phyloP scores from a whole-genome alignment of 2,888 invertebrate genomes.

The Norana najaformis region DNA sequence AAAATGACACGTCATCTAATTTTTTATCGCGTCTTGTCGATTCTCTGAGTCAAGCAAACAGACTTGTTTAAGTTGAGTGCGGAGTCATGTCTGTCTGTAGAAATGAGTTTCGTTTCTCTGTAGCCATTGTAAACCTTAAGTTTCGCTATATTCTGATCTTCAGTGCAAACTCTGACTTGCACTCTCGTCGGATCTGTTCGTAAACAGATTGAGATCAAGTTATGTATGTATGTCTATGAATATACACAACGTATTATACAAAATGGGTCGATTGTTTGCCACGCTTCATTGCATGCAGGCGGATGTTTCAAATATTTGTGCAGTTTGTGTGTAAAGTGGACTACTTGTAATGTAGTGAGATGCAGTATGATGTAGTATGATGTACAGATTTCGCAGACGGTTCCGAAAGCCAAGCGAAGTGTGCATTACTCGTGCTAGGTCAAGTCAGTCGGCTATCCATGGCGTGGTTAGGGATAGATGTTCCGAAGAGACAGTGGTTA shows the following conservation, averaged over 20 bases:
- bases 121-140: background rate
- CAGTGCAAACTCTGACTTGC: background rate
- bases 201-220: background rate
- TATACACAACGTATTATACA: background rate
- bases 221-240: background rate
- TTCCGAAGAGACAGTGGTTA: background rate
- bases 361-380: background rate
- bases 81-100: background rate
- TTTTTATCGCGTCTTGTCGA: background rate
- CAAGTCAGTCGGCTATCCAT: background rate
- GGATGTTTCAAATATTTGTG: background rate
- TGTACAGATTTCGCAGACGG: background rate
- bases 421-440: background rate
- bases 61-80: conserved; percentile 1
- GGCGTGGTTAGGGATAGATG: background rate
- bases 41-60: background rate
- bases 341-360: too few species aligned
- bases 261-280: background rate
- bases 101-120: background rate
- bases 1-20: conserved; percentile 7
- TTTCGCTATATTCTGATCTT: background rate
- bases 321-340: background rate
- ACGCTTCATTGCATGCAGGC: background rate
- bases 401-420: background rate
- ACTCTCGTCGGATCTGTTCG: background rate